Percentiles rank a stretch among this genome's conserved stretches.
These are phyloP conservation scores for Podarcis cretensis DNA, from an alignment of 2,113 vertebrate species.

Conservation along the genomic window DNA sequence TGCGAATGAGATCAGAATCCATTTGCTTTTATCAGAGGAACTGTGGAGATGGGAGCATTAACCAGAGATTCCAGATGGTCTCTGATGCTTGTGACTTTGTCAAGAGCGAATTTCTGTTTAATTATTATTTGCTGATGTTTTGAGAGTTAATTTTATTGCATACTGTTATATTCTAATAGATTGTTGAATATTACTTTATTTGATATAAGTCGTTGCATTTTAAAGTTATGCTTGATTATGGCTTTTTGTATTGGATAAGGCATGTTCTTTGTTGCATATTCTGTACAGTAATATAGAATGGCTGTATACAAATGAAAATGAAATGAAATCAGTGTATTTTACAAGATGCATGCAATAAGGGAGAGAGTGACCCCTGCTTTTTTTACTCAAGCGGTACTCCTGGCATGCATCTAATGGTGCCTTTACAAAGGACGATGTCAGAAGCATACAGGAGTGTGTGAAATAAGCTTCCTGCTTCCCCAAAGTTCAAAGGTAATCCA, in stretches of 20 bases:
- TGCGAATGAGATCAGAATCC: too few relatives aligned
- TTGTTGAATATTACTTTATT: too few relatives aligned
- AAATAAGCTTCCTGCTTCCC: background rate
- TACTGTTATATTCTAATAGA: too few relatives aligned
- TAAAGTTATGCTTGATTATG: too few relatives aligned
- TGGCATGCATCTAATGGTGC: background rate
- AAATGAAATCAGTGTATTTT: background rate
- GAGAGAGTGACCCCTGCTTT: background rate
- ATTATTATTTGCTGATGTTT: too few relatives aligned
- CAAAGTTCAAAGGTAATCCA: background rate
- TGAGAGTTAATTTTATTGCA: too few relatives aligned
- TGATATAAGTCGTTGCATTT: too few relatives aligned
- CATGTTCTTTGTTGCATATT: too few relatives aligned
- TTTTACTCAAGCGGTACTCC: background rate
- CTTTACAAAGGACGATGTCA: background rate
- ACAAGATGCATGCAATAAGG: background rate
- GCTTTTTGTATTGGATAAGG: too few relatives aligned
- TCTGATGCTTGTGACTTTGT: background rate
- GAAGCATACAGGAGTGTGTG: background rate
- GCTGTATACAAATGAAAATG: too few relatives aligned
- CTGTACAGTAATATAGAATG: too few relatives aligned
- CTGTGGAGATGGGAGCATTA: background rate
- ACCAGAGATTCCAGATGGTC: background rate
- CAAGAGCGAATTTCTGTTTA: too few relatives aligned
- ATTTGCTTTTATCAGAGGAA: background rate